Conservation (phyloP, 1,140 invertebrate genomes). For the Heterodera schachtii region DNA sequence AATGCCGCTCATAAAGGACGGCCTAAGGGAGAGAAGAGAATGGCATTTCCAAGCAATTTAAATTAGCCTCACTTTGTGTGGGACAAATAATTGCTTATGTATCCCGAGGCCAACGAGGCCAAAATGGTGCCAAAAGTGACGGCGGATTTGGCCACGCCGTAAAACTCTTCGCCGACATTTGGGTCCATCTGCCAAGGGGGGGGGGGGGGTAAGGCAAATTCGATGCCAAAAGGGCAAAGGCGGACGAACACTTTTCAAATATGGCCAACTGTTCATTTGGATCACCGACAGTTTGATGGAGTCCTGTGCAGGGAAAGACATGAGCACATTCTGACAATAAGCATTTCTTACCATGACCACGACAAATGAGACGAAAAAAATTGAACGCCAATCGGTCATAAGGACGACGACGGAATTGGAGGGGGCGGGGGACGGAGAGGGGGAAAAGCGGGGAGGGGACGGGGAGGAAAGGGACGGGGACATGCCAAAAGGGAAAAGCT, state of each 20-base stretch:
- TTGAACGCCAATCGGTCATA: conserved; percentile 25
- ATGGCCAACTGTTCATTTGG: conserved; percentile 24
- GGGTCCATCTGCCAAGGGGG: conserved; percentile 2
- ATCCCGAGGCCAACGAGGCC: conserved; percentile 14
- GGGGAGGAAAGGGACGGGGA: neutral
- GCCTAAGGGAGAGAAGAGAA: neutral
- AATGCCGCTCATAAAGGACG: conserved; percentile 17
- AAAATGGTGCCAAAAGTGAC: conserved; percentile 10
- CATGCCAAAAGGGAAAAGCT: too few species aligned
- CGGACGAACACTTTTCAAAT: conserved; percentile 15
- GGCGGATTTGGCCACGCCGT: neutral
- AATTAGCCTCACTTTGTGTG: conserved; percentile 20
- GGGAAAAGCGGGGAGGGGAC: neutral
- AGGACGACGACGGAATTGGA: neutral
- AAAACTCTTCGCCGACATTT: conserved; percentile 13
- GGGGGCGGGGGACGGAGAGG: neutral
- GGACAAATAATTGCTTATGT: conserved; percentile 22
- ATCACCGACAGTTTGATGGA: neutral
- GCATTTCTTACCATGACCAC: conserved; percentile 13
- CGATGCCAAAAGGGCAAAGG: neutral
- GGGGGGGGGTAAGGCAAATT: too few species aligned
- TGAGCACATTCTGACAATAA: neutral
- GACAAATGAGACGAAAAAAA: conserved; percentile 6
- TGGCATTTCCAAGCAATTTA: neutral
- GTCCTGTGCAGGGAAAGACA: neutral